phyloP scores from a whole-genome alignment of 1,140 invertebrate genomes.

The Proales similis region DNA sequence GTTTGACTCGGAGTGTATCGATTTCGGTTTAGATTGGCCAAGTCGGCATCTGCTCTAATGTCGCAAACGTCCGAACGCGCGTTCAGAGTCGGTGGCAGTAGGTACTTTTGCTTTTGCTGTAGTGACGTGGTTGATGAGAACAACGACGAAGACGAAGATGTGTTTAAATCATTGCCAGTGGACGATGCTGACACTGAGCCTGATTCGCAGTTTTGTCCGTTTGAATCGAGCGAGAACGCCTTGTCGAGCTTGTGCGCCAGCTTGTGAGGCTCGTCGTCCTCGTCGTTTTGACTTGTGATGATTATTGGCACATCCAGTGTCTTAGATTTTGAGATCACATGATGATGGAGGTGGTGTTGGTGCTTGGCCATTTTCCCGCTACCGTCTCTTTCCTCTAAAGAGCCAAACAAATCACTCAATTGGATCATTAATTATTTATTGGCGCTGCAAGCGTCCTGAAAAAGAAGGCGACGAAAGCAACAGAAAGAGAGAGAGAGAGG shows the following conservation, averaged over 20 bases:
- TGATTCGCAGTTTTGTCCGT: slow-evolving; percentile 30
- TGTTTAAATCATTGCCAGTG: slow-evolving; percentile 2
- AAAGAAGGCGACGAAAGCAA: no score
- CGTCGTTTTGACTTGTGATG: slow-evolving; percentile 1
- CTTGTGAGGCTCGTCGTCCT: background rate
- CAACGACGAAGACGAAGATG: slow-evolving; percentile 12
- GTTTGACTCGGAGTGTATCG: no score
- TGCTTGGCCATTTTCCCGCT: no score
- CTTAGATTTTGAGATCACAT: slow-evolving; percentile 19
- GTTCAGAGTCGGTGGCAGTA: slow-evolving; percentile 20
- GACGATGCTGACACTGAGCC: slow-evolving; percentile 11
- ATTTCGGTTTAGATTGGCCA: no score
- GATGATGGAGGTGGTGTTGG: no score
- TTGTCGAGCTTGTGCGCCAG: slow-evolving; percentile 13
- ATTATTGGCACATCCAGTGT: slow-evolving; percentile 33
- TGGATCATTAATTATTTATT: no score
- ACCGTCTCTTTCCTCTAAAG: no score
- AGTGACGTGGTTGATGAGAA: slow-evolving; percentile 20
- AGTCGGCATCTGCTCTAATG: slow-evolving; percentile 5
- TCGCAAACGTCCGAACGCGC: background rate
- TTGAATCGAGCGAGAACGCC: slow-evolving; percentile 11
- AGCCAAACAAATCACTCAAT: no score
- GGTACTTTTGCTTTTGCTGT: slow-evolving; percentile 31
- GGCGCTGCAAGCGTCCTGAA: no score
- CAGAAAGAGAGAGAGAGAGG: no score